These are phyloP conservation scores for Vicugna pacos DNA, from an alignment of 2,113 vertebrate species.

Conservation along the genomic window DNA sequence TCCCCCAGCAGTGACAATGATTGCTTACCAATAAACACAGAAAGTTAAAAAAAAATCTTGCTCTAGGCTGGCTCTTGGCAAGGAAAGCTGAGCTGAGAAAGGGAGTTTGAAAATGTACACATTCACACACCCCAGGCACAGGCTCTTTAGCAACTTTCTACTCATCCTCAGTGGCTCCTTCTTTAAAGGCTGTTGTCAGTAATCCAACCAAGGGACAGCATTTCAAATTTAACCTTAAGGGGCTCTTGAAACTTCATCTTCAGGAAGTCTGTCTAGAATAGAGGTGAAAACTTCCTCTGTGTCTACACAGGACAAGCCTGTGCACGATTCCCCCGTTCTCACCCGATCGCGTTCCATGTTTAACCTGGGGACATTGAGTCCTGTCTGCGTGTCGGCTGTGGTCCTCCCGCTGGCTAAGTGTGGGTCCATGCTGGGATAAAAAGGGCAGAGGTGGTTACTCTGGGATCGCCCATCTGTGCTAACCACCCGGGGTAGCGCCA, in stretches of 20 bases:
- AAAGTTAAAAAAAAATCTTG: conserved; percentile 33
- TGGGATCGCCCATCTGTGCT: background rate
- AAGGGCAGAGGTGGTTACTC: background rate
- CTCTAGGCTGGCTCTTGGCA: conserved; percentile 73
- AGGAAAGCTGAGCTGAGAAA: conserved; percentile 44
- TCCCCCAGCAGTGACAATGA: conserved; percentile 24
- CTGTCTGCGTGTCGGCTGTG: background rate
- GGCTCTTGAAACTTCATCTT: background rate
- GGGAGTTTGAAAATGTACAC: background rate
- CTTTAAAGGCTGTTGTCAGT: background rate
- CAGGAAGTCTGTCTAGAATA: conserved; percentile 37
- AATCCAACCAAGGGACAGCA: background rate
- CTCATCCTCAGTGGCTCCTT: background rate
- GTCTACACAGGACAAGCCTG: background rate
- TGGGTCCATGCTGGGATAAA: background rate
- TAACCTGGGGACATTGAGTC: background rate
- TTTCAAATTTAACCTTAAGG: background rate
- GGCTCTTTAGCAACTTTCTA: background rate
- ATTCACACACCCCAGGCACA: background rate
- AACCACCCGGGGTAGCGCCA: accelerated
- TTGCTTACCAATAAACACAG: conserved; percentile 67
- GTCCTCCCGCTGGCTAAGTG: background rate
- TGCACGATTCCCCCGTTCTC: background rate
- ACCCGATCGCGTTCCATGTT: background rate
- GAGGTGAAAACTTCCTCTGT: conserved; percentile 7